Conservation (phyloP, 2,888 invertebrate genomes). For the Norana najaformis region DNA sequence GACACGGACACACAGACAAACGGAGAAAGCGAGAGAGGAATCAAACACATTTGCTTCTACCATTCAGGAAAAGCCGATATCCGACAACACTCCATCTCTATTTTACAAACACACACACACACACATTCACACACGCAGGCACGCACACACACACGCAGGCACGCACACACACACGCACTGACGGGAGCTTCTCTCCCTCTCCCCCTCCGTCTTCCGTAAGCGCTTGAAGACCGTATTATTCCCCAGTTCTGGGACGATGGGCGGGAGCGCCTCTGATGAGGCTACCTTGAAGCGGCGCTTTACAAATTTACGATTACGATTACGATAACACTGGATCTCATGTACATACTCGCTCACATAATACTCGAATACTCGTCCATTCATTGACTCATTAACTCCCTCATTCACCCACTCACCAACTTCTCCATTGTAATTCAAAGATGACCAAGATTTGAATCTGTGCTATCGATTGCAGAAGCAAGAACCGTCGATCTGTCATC, state of each 20-base stretch:
- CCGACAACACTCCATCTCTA: conserved; percentile 13
- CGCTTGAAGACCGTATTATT: too few relatives aligned
- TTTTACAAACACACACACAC: not conserved
- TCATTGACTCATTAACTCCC: not conserved
- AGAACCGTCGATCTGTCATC: not conserved
- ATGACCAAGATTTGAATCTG: not conserved
- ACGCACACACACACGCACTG: not conserved
- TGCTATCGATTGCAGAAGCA: not conserved
- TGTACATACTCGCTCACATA: not conserved
- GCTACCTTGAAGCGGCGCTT: too few relatives aligned
- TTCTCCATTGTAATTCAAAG: conserved; percentile 13
- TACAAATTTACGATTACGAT: too few relatives aligned
- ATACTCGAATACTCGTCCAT: not conserved
- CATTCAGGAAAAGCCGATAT: not conserved
- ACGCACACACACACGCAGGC: not conserved
- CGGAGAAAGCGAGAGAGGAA: too few relatives aligned
- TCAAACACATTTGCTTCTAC: too few relatives aligned
- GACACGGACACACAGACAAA: not conserved
- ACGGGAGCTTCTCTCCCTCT: too few relatives aligned
- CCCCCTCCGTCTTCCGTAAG: too few relatives aligned
- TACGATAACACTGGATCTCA: too few relatives aligned
- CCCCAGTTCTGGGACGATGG: too few relatives aligned
- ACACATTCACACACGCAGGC: not conserved
- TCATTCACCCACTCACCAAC: not conserved
- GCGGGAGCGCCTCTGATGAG: too few relatives aligned